Evolutionary conservation across 2,113 vertebrate genomes (phyloP).

Genomic region (Mesoclemmys tuberculata): DNA sequence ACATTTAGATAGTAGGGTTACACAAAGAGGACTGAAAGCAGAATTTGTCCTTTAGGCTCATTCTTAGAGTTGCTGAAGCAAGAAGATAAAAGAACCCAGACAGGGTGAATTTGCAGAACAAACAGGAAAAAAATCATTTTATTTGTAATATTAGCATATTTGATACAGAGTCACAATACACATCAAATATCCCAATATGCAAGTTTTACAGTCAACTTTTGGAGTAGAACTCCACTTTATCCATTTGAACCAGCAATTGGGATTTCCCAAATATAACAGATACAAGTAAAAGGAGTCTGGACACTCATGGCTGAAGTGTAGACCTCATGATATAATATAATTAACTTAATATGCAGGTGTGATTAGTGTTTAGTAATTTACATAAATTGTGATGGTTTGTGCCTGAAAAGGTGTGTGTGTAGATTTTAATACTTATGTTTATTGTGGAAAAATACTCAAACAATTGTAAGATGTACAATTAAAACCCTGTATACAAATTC

Average conservation of each 20-base stretch:
- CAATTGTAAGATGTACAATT: not conserved
- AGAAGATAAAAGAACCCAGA: not conserved
- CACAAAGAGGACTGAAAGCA: not conserved
- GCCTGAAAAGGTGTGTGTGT: not conserved
- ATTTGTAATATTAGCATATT: not conserved
- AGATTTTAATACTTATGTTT: not conserved
- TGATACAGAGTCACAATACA: not conserved
- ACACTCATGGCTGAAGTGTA: not conserved
- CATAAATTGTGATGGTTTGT: not conserved
- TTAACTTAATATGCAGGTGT: not conserved
- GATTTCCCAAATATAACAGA: not conserved
- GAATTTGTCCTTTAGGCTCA: not conserved
- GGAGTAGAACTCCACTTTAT: not conserved
- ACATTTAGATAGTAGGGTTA: not conserved
- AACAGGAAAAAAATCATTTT: constrained; percentile 14
- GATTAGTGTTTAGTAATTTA: not conserved
- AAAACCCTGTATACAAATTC: not conserved
- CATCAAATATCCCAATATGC: not conserved
- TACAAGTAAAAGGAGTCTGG: not conserved
- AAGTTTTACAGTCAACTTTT: not conserved
- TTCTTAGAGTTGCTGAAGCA: not conserved
- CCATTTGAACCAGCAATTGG: not conserved
- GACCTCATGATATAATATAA: not conserved
- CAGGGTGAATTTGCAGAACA: constrained; percentile 7
- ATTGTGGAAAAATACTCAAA: not conserved